These are phyloP conservation scores for Danaus plexippus DNA, from an alignment of 1,140 invertebrate genomes.

Conservation along the genomic window DNA sequence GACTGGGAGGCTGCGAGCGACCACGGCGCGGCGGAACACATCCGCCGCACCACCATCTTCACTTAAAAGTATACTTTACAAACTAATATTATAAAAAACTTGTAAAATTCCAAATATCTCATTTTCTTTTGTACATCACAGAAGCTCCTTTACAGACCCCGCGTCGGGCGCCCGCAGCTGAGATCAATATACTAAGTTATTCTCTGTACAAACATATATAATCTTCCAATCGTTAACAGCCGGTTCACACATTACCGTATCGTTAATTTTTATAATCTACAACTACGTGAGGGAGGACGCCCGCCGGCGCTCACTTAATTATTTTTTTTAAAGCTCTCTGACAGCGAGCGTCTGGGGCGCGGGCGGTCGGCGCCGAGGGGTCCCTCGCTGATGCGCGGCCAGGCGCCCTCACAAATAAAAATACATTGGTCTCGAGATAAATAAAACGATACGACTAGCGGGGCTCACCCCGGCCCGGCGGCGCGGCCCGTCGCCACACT, in stretches of 20 bases:
- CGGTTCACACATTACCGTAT: slow-evolving; percentile 48
- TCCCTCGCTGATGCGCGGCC: slow-evolving; percentile 35
- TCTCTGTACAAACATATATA: slow-evolving; percentile 66
- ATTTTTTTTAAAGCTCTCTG: slow-evolving; percentile 60
- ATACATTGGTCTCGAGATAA: slow-evolving; percentile 67
- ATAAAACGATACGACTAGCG: slow-evolving; percentile 64
- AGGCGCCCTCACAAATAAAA: slow-evolving; percentile 52
- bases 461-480: slow-evolving; percentile 34
- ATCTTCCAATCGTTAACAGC: slow-evolving; percentile 59
- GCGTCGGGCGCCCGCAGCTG: slow-evolving; percentile 51
- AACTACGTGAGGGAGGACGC: slow-evolving; percentile 52
- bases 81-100: slow-evolving; percentile 70
- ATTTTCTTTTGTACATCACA: slow-evolving; percentile 68
- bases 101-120: slow-evolving; percentile 69
- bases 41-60: slow-evolving; percentile 48
- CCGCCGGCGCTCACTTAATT: slow-evolving; percentile 31
- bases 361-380: slow-evolving; percentile 15
- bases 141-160: slow-evolving; percentile 47
- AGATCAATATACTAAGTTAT: slow-evolving; percentile 52
- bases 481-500: slow-evolving; percentile 34
- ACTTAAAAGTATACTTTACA: slow-evolving; percentile 67
- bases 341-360: slow-evolving; percentile 30
- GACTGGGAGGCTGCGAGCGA: slow-evolving; percentile 49
- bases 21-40: slow-evolving; percentile 25
- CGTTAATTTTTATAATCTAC: slow-evolving; percentile 59